Base-by-base conservation (phyloP, 2,797 vertebrate genomes). In the Schizopygopsis malacanthus region DNA sequence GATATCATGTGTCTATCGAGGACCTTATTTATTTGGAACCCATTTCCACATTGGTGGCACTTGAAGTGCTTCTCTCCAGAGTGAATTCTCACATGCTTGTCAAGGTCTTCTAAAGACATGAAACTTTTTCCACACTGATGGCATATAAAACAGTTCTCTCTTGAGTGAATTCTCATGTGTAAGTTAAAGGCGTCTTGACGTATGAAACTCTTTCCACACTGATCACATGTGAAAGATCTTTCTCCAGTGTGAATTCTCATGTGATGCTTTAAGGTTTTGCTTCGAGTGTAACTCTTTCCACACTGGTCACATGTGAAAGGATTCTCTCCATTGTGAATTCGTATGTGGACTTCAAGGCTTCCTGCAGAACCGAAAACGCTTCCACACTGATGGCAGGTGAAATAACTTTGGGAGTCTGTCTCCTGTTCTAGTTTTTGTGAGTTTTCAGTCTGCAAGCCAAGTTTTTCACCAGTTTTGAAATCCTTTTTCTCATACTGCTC, bases 211-310 rank as follows among this genome's bases (percentile, higher is more conserved):
- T 75, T 75, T 75, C 72, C 72, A 37, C 72, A 75, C 73, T 54
- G 28, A 54, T 76, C 50, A 37, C 50, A 54, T 37, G 6, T 33
- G 50, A 76, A 54, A 7, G 73, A 10, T 2, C 18, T 76, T 54
- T 76, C 73, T 37, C 73, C 18, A 13, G 50, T 22, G 73, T 76
- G 73, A 39, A 76, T 52, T 18, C 33, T 37, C 73, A 76, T 76
- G 11, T 76, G 73, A 76, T 76, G 28, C 73, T 37, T 76, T 54
- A 76, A 76, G 18, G 73, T 76, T 3, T 54, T 76, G 73, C 28
- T 76, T 54, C 47, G 73, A 13, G 73, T 76, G 50, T 22, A 76
- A 54, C 73, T 54, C 73, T 76, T 76, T 54, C 50, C 73, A 33
- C 73, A 76, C 16, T 54, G 73, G 20, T 50, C 25, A 20, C 72